A percentile compares a stretch with the other conserved stretches of the same genome.
phyloP scores from a whole-genome alignment of 2,888 invertebrate species.

The Bimastos eiseni region DNA sequence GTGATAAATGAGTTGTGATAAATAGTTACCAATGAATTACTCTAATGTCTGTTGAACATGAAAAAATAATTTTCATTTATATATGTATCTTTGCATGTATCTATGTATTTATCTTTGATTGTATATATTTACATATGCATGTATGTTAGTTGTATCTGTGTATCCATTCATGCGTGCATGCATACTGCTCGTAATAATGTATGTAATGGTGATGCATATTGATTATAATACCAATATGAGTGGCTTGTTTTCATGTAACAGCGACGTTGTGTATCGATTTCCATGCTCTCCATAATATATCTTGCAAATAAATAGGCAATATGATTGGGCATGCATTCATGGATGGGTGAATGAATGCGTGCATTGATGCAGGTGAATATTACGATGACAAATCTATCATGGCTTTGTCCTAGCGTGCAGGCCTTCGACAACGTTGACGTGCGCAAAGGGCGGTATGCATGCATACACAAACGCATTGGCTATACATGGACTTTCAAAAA shows the following conservation, averaged over 20 bases:
- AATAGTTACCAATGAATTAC: no score
- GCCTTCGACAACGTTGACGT: conserved; percentile 1
- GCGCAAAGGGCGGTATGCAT: neutral
- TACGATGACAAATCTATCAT: neutral
- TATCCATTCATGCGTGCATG: neutral
- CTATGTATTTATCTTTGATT: neutral
- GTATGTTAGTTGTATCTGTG: neutral
- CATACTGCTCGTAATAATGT: no score
- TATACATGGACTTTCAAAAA: neutral
- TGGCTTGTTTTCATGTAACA: neutral
- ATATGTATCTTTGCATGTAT: neutral
- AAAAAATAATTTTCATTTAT: no score
- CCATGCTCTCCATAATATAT: neutral
- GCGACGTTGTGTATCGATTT: neutral
- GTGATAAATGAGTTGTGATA: no score
- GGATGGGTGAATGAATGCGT: neutral
- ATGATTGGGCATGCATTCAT: neutral
- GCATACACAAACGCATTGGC: neutral
- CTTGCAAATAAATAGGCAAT: neutral
- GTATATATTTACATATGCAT: neutral
- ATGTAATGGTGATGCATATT: neutral
- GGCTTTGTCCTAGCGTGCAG: neutral
- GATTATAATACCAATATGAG: neutral
- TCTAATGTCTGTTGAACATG: no score
- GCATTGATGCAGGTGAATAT: neutral